Evolutionary conservation across 2,888 invertebrate species (phyloP), one percentile per base, ranked within the genome.

Genomic region (Megaustenia siamemsis): DNA sequence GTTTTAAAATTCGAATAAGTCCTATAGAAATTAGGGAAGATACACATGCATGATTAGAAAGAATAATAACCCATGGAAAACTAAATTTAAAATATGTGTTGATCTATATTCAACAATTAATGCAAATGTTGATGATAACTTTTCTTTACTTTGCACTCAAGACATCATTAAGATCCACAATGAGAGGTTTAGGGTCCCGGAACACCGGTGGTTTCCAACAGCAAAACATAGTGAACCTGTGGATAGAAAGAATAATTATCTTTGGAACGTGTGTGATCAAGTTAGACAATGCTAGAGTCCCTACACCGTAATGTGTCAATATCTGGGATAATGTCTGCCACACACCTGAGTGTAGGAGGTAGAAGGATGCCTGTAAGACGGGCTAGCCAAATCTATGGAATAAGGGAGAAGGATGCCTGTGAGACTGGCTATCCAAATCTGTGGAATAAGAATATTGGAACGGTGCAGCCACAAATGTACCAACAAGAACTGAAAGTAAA

Each of bases 161-260:
- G 69, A 69, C 69, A 24, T 69, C 69, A 40, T 18, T 69, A 1
- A 69, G 69, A 38, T 69, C 69, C 18, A 69, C 69, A 40, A 69
- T 69, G 5, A 69, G 69, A 40, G 69, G 69, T 24, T 69, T 69
- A 1, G 40, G 4, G 24, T 69, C 69, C 4, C 40, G 40, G 40
- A 69, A 69, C 2, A 24, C 6, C 24, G 69, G 24, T 24, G 69
- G 69, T 4, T 38, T 24, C 40, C 69, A 69, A 24, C 69, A 69
- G 40, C 69, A 69, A 6, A 40, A 38, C 69, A 69, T 69, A 40
- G 10, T 24, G 24, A 69, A 69, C 21, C 69, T 69, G 38, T 69
- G 40, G 3, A 40, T 1, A 24, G 3, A 69, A 6, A 1, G 40
- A 10, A 66, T 53, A 53, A 53, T 53, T 53, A 18, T 53, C 53